phyloP scores from a whole-genome alignment of 1,140 invertebrate genomes.

The Aphelinus atriplicis region DNA sequence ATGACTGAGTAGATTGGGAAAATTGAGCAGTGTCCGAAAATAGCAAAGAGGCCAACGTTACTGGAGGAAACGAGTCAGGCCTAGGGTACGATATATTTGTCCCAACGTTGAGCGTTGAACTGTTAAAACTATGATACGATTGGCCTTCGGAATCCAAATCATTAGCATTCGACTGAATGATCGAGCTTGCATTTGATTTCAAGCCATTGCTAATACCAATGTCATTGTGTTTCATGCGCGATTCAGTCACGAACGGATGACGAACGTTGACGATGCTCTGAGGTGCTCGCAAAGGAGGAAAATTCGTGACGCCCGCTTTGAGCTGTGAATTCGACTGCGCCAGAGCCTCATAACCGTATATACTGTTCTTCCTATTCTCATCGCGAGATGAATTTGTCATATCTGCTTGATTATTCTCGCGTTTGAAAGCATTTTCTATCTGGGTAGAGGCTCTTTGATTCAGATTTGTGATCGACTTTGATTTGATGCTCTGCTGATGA shows the following conservation, averaged over 20 bases:
- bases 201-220: conserved; percentile 15
- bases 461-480: conserved; percentile 28
- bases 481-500: conserved; percentile 48
- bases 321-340: conserved; percentile 46
- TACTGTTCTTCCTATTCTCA: conserved; percentile 37
- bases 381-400: conserved; percentile 8
- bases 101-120: conserved; percentile 44
- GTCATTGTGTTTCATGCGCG: conserved; percentile 48
- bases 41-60: conserved; percentile 49
- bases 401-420: conserved; percentile 10
- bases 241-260: conserved; percentile 52
- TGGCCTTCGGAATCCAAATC: conserved; percentile 45
- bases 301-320: conserved; percentile 52
- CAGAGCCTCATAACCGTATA: conserved; percentile 41
- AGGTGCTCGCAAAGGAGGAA: conserved; percentile 53
- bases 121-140: conserved; percentile 48
- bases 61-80: conserved; percentile 49
- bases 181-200: conserved; percentile 39
- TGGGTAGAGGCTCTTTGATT: too few relatives aligned
- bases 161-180: conserved; percentile 39
- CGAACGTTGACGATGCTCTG: conserved; percentile 56
- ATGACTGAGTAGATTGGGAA: conserved; percentile 48
- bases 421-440: neutral
- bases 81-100: conserved; percentile 51
- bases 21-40: conserved; percentile 53